phyloP scores from a whole-genome alignment of 2,888 invertebrate species.

The Drosophila austrosaltans region DNA sequence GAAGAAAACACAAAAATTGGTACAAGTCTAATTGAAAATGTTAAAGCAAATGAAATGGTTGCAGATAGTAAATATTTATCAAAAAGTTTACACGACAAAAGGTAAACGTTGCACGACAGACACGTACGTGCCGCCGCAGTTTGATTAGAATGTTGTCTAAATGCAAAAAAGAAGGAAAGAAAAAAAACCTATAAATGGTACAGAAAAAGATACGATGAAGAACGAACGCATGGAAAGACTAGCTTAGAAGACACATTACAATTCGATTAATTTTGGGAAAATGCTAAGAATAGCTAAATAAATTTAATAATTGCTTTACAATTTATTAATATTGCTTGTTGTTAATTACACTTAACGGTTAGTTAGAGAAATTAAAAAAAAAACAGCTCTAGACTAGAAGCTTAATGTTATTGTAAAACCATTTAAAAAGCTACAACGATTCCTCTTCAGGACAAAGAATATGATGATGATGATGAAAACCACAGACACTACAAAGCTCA shows the following conservation, averaged over 20 bases:
- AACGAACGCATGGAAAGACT: neutral
- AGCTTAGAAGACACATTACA: neutral
- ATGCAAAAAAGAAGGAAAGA: conserved; percentile 1
- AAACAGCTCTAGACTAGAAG: neutral
- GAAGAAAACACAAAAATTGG: conserved; percentile 54
- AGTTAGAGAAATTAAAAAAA: too few species aligned
- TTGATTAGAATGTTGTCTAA: conserved; percentile 56
- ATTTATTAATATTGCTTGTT: too few species aligned
- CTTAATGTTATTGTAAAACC: neutral
- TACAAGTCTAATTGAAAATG: conserved; percentile 76
- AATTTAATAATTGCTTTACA: too few species aligned
- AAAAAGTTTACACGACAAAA: conserved; percentile 54
- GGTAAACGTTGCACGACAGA: conserved; percentile 49
- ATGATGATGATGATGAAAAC: conserved; percentile 33
- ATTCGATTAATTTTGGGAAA: neutral
- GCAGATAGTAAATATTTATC: conserved; percentile 73
- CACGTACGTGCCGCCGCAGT: conserved; percentile 51
- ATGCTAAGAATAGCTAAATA: too few species aligned
- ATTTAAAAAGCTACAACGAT: neutral
- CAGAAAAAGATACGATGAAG: neutral
- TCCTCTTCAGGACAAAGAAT: conserved; percentile 1
- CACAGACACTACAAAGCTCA: conserved; percentile 68
- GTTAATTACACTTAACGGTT: too few species aligned
- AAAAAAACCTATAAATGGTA: neutral
- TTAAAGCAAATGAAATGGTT: conserved; percentile 48